Base-by-base conservation (phyloP, 2,113 vertebrate genomes). In the Clarias macrocephalus region DNA sequence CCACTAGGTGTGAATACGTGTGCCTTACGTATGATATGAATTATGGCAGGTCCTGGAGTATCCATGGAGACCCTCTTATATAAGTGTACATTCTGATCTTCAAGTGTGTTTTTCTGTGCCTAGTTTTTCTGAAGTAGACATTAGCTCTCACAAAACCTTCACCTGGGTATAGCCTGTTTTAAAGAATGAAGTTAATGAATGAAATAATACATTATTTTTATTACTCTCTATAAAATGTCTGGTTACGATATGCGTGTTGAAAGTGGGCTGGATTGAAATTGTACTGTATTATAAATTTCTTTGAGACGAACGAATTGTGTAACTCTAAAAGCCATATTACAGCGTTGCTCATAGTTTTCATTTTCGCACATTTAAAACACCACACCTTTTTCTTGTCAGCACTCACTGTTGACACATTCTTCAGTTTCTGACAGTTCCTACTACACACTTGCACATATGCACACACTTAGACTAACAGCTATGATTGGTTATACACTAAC, bases 401-500 rank as follows among this genome's bases (percentile, higher is more conserved):
- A 42, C 16, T 52, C 42, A 60, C 63, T 80, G 54, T 30, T 76
- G 42, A 60, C 52, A 33, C 73, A 52, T 63, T 85, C 33, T 85
- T 42, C 42, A 30, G 10, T 56, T 80, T 33, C 60, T 86, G 70
- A 84, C 42, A 72, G 63, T 13, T 30, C 9, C 70, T 9, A 33
- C 1, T 42, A 23, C 57, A 79, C 83, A 73, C 54, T 21, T 28
- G 33, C 82, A 73, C 68, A 84, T 65, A 83, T 68, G 37, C 65
- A 18, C 68, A 75, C 83, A 28, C 83, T 73, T 21, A 42, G 28
- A 73, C 28, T 13, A 23, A 83, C 79, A 62, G 30, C 57, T 13
- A 60, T 81, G 56, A 21, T 52, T 13, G 52, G 52, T 56, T 19
- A 54, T n/a, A 79, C n/a, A 56, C 73, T 73, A 73, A 33, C 70